Evolutionary conservation across 1,140 invertebrate genomes (phyloP).

Genomic region (Anoplolepis gracilipes): DNA sequence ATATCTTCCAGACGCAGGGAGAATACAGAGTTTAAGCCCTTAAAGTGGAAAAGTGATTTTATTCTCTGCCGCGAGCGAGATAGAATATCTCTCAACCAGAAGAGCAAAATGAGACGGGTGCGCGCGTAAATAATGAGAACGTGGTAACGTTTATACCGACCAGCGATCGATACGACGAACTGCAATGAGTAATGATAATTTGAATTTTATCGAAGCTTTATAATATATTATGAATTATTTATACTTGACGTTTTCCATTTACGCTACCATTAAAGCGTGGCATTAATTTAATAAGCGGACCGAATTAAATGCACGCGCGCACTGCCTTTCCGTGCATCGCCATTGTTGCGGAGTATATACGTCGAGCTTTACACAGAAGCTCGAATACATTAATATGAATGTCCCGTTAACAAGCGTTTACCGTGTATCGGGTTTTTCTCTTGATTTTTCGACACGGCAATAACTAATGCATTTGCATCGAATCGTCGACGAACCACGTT

Average conservation of each 20-base stretch:
- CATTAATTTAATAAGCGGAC: conserved; percentile 29
- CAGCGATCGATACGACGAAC: background rate
- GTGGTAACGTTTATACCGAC: background rate
- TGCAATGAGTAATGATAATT: conserved; percentile 23
- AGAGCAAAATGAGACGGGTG: background rate
- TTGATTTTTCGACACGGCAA: conserved; percentile 10
- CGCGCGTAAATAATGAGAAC: background rate
- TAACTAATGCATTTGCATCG: background rate
- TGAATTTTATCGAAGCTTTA: conserved; percentile 13
- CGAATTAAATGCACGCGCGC: background rate
- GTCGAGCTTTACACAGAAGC: conserved; percentile 5
- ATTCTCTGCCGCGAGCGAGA: background rate
- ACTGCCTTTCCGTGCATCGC: conserved; percentile 11
- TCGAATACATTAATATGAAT: conserved; percentile 42
- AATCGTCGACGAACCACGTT: background rate
- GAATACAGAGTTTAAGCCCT: conserved; percentile 94
- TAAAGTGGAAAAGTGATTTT: conserved; percentile 12
- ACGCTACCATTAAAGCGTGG: conserved; percentile 19
- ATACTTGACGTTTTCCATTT: conserved; percentile 5
- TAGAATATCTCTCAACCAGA: too few relatives aligned
- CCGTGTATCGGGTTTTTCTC: background rate
- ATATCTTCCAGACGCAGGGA: conserved; percentile 92
- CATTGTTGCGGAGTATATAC: background rate
- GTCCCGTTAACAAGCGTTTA: conserved; percentile 28
- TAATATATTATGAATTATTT: conserved; percentile 44